Conservation (phyloP, 64 coral and sea anemone species). For the Montipora capricornis region DNA sequence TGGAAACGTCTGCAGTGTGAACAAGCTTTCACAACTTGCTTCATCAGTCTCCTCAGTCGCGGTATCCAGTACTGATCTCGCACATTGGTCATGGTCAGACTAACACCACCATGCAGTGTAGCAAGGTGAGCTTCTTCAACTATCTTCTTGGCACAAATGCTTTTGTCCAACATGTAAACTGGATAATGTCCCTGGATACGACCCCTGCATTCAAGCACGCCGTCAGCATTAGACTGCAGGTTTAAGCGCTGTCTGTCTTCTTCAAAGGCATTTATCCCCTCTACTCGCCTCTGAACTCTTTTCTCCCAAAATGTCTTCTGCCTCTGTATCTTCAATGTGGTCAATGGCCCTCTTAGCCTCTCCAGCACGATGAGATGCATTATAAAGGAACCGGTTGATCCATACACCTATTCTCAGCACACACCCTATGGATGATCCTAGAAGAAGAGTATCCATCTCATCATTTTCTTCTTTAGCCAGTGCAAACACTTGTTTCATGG, state of each 20-base stretch:
- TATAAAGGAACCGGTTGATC: slow-evolving; percentile 48
- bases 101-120: not conserved
- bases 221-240: too few species aligned
- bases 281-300: slow-evolving; percentile 20
- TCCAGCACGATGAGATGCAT: not conserved
- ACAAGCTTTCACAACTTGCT: too few species aligned
- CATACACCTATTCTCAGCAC: slow-evolving; percentile 60
- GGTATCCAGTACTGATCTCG: too few species aligned
- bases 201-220: too few species aligned
- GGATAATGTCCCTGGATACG: not conserved
- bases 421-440: slow-evolving; percentile 19
- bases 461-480: too few species aligned
- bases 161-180: not conserved
- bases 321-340: slow-evolving; percentile 49
- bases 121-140: not conserved
- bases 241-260: too few species aligned
- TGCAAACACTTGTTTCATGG: too few species aligned
- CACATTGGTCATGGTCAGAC: not conserved
- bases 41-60: too few species aligned
- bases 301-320: slow-evolving; percentile 38
- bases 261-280: not conserved
- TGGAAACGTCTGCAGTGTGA: too few species aligned
- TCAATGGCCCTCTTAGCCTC: slow-evolving; percentile 9
- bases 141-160: not conserved
- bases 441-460: too few species aligned